Conservation (phyloP, 2,888 invertebrate genomes). For the Parnassius apollo region DNA sequence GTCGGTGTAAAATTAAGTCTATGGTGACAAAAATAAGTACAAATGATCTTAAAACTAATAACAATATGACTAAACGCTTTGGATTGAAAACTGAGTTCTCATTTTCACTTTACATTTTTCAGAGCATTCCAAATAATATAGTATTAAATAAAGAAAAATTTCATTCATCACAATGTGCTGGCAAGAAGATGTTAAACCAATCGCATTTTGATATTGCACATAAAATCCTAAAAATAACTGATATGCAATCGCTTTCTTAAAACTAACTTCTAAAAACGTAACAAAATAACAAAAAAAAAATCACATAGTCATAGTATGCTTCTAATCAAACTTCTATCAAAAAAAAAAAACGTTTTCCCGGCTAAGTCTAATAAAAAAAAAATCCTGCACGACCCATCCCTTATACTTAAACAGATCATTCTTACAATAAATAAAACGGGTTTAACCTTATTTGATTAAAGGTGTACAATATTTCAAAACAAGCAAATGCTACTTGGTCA, state of each 20-base stretch:
- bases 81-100: slow-evolving; percentile 40
- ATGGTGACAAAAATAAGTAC: slow-evolving; percentile 34
- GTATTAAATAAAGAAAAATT: slow-evolving; percentile 31
- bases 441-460: not conserved
- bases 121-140: slow-evolving; percentile 20
- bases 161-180: slow-evolving; percentile 52
- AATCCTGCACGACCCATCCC: not conserved
- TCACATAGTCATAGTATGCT: not conserved
- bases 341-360: not conserved
- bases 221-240: slow-evolving; percentile 51
- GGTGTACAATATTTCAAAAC: not conserved
- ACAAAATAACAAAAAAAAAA: slow-evolving; percentile 32
- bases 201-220: slow-evolving; percentile 64
- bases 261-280: slow-evolving; percentile 35
- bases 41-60: slow-evolving; percentile 32
- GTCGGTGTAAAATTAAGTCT: slow-evolving; percentile 10
- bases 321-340: not conserved
- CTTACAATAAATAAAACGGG: not conserved
- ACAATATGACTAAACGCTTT: slow-evolving; percentile 47
- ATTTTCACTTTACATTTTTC: not conserved
- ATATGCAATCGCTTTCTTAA: slow-evolving; percentile 59
- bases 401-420: not conserved
- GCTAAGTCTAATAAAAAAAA: not conserved
- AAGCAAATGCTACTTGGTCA: not conserved
- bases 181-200: slow-evolving; percentile 52